Base-by-base conservation (phyloP, 2,888 invertebrate genomes). In the Poecilus cupreus region DNA sequence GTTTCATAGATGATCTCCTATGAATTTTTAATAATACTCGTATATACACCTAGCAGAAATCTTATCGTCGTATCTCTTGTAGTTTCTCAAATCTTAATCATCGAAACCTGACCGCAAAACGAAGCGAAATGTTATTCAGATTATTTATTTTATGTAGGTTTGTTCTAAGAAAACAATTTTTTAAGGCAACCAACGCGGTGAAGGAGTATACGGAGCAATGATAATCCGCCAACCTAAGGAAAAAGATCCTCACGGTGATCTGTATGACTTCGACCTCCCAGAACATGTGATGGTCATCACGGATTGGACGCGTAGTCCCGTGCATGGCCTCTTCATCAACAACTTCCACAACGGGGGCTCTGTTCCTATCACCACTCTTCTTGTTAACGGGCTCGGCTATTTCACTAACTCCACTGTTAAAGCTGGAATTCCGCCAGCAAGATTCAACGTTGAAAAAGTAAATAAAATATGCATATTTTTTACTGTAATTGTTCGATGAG, bases 381-480 rank as follows among this genome's bases (percentile, higher is more conserved):
- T 81, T 6, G 51, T 81, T 10, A 81, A 81, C 32, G 81, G 81
- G 2, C 26, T 75, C 16, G 81, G 81, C 18, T 76, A 68, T 39
- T 93, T 91, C 85, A 88, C 86, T 60, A 85, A 79, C 22, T 18
- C 68, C 2, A 70, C 49, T 6, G 26, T 10, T 20, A 70, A 49
- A n/a, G 70, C 49, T 49, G 79, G 79, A n/a, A 43, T 79, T 89
- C 93, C 92, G 8, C 88, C 92, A 20, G 92, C 93, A 0, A 91
- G 91, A 83, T 95, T 94, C 86, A 89, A 89, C 77, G 94, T 95
- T 2, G 91, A 93, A 86, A 91, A 93, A 91, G 95, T 94, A 86
- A 84, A 82, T 82, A 18, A 18, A 5, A n/a, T n/a, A n/a, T n/a
- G n/a, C n/a, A n/a, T n/a, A n/a, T n/a, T n/a, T n/a, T n/a, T n/a